phyloP scores from a whole-genome alignment of 2,888 invertebrate genomes.

The Perdita meconis region DNA sequence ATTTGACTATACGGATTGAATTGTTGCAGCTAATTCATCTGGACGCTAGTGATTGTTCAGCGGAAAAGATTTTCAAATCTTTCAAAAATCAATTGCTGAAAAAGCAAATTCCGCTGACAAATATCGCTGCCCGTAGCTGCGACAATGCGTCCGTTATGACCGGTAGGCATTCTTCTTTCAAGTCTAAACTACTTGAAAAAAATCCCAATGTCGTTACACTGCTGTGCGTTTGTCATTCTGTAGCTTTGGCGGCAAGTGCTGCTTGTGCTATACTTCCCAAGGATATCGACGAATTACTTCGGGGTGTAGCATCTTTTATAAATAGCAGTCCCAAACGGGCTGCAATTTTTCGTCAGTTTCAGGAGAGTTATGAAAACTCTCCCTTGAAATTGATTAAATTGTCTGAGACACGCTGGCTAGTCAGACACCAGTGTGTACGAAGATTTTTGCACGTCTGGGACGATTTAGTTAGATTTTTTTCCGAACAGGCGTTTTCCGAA shows the following conservation, averaged over 20 bases:
- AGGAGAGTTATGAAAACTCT: conserved; percentile 1
- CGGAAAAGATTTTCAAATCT: conserved; percentile 20
- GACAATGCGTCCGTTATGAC: conserved; percentile 24
- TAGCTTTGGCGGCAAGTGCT: conserved; percentile 16
- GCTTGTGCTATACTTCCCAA: conserved; percentile 6
- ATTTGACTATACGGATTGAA: no score
- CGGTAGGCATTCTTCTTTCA: conserved; percentile 6
- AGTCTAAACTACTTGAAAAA: conserved; percentile 16
- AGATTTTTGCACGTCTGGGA: background rate
- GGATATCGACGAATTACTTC: conserved; percentile 6
- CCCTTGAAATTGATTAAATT: background rate
- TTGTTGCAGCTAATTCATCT: background rate
- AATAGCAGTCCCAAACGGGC: background rate
- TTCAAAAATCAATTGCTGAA: conserved; percentile 16
- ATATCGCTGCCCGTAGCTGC: conserved; percentile 12
- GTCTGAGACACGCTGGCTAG: conserved; percentile 17
- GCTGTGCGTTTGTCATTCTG: conserved; percentile 25
- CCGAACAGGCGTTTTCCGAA: background rate
- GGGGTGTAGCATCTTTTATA: background rate
- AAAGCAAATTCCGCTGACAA: conserved; percentile 6
- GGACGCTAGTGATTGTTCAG: conserved; percentile 24
- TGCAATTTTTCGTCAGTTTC: conserved; percentile 4
- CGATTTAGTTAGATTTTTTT: background rate
- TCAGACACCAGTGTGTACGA: background rate
- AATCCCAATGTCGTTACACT: conserved; percentile 4